Conservation (phyloP, 2,888 invertebrate species). For the Linyphia triangularis region DNA sequence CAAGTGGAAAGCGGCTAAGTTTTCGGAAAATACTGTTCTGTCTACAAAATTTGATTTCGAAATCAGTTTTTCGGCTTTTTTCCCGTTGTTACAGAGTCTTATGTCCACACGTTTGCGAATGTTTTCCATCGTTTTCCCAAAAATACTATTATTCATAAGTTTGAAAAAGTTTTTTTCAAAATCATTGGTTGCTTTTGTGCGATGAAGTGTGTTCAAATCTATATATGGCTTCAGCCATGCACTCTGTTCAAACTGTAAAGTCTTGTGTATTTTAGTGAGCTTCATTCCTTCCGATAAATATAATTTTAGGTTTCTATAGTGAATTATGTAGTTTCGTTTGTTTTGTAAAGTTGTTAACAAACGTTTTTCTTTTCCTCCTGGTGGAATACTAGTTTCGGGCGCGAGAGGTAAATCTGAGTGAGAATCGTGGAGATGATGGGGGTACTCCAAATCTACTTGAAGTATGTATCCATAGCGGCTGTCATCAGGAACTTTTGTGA, state of each 20-base stretch:
- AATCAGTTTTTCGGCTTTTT: conserved; percentile 29
- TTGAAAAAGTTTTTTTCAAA: conserved; percentile 80
- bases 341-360: not conserved
- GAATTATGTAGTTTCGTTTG: conserved; percentile 72
- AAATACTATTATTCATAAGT: conserved; percentile 78
- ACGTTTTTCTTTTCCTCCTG: conserved; percentile 6
- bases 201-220: conserved; percentile 77
- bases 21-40: conserved; percentile 35
- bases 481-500: not conserved
- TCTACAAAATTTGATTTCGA: conserved; percentile 67
- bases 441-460: not conserved
- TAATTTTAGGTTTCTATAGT: conserved; percentile 76
- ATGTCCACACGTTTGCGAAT: conserved; percentile 78
- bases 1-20: conserved; percentile 48
- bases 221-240: conserved; percentile 68
- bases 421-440: not conserved
- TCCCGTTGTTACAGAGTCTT: conserved; percentile 65
- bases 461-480: not conserved
- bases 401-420: conserved; percentile 27
- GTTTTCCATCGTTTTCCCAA: conserved; percentile 79
- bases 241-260: conserved; percentile 62
- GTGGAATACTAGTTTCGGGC: not conserved
- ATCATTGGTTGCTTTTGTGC: conserved; percentile 78
- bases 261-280: conserved; percentile 76
- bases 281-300: conserved; percentile 76